Percentiles rank a stretch among this genome's conserved stretches.
These are phyloP conservation scores for Apteryx mantelli DNA, from an alignment of 2,113 vertebrate species.

Conservation along the genomic window DNA sequence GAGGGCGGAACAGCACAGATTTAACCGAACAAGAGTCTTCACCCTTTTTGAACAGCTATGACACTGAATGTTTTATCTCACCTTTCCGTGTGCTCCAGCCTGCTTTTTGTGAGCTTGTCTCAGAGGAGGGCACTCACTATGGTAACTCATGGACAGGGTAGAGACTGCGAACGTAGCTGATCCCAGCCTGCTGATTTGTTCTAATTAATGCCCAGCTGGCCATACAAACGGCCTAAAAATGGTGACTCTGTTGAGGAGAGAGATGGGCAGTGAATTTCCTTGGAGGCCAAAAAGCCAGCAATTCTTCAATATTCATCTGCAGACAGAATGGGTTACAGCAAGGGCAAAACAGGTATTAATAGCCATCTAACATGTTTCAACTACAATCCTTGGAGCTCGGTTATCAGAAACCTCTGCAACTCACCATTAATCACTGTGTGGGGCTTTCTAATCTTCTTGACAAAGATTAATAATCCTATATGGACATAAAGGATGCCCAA, in stretches of 20 bases:
- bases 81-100: not conserved
- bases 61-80: not conserved
- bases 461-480: conserved; percentile 15
- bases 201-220: not conserved
- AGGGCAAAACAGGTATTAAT: conserved; percentile 14
- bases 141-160: not conserved
- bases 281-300: not conserved
- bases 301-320: not conserved
- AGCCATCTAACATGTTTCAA: conserved; percentile 28
- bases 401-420: conserved; percentile 36
- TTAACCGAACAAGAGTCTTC: not conserved
- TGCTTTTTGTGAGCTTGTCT: not conserved
- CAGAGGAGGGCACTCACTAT: not conserved
- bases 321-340: not conserved
- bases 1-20: not conserved
- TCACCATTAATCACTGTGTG: conserved; percentile 15
- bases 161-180: not conserved
- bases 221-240: not conserved
- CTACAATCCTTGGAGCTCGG: not conserved
- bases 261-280: not conserved
- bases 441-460: conserved; percentile 12
- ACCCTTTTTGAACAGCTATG: not conserved
- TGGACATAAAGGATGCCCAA: not conserved
- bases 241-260: not conserved
- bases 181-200: not conserved